These are phyloP conservation scores for Lycorma delicatula DNA, from an alignment of 1,140 invertebrate genomes.

Conservation along the genomic window DNA sequence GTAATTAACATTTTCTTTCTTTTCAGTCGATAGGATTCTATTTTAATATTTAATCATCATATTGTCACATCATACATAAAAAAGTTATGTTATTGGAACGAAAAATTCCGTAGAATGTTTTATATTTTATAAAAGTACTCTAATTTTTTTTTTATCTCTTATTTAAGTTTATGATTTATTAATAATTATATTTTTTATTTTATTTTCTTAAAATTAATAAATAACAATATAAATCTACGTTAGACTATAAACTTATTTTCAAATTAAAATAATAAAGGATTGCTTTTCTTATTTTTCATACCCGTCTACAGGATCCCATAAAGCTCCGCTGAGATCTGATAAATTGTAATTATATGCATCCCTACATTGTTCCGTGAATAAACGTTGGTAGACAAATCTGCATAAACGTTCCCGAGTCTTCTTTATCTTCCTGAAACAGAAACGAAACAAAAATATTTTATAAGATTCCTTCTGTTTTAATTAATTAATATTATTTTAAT, in stretches of 20 bases:
- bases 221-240: not conserved
- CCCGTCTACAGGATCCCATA: slow-evolving; percentile 18
- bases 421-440: slow-evolving; percentile 49
- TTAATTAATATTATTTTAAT: too few relatives aligned
- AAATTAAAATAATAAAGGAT: not conserved
- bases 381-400: slow-evolving; percentile 51
- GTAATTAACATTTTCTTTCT: too few relatives aligned
- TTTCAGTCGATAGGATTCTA: too few relatives aligned
- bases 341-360: slow-evolving; percentile 24
- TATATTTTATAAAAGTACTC: not conserved
- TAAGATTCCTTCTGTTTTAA: too few relatives aligned
- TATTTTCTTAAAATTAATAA: not conserved
- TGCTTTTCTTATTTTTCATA: not conserved
- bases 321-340: slow-evolving; percentile 6
- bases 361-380: slow-evolving; percentile 49
- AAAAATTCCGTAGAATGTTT: too few relatives aligned
- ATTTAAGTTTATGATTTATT: not conserved
- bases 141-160: not conserved
- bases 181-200: not conserved
- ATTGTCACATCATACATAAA: too few relatives aligned
- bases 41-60: too few relatives aligned
- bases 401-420: slow-evolving; percentile 56
- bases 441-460: too few relatives aligned
- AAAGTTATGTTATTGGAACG: too few relatives aligned
- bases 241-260: not conserved